Conservation (phyloP, 2,797 vertebrate species). For the Hydrocynus forskahlii region DNA sequence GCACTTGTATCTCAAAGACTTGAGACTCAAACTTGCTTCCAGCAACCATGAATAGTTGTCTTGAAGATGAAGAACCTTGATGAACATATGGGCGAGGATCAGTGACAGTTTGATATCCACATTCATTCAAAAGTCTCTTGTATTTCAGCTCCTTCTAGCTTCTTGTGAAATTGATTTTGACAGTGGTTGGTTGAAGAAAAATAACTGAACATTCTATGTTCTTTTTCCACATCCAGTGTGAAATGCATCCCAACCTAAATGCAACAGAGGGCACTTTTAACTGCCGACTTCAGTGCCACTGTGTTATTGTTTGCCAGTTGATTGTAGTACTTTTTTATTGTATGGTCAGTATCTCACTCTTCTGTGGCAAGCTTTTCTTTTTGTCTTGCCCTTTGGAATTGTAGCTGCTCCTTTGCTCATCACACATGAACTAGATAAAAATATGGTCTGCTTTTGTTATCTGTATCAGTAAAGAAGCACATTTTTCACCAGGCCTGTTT, state of each 20-base stretch:
- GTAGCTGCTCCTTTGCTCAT: slow-evolving; percentile 32
- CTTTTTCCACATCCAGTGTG: background rate
- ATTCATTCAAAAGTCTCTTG: background rate
- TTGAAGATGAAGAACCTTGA: too few relatives aligned
- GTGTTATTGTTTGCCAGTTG: background rate
- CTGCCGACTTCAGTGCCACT: background rate
- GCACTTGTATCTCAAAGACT: too few relatives aligned
- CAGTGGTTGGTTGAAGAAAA: background rate
- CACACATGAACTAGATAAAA: slow-evolving; percentile 45
- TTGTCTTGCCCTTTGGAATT: slow-evolving; percentile 24
- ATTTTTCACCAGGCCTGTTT: slow-evolving; percentile 40
- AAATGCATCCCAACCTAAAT: background rate
- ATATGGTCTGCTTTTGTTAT: slow-evolving; percentile 37
- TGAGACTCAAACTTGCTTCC: too few relatives aligned
- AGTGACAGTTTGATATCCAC: too few relatives aligned
- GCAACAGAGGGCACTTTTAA: background rate
- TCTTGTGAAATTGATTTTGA: background rate
- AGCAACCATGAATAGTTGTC: too few relatives aligned
- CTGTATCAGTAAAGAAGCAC: slow-evolving; percentile 50
- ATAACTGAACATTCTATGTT: background rate
- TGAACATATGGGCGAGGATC: too few relatives aligned
- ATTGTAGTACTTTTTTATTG: background rate
- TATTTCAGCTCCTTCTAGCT: background rate
- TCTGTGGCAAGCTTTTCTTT: slow-evolving; percentile 35
- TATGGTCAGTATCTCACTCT: slow-evolving; percentile 36